Evolutionary conservation across 2,888 invertebrate species (phyloP), one percentile per base, ranked within the genome.

Genomic region (Cryptus armator): DNA sequence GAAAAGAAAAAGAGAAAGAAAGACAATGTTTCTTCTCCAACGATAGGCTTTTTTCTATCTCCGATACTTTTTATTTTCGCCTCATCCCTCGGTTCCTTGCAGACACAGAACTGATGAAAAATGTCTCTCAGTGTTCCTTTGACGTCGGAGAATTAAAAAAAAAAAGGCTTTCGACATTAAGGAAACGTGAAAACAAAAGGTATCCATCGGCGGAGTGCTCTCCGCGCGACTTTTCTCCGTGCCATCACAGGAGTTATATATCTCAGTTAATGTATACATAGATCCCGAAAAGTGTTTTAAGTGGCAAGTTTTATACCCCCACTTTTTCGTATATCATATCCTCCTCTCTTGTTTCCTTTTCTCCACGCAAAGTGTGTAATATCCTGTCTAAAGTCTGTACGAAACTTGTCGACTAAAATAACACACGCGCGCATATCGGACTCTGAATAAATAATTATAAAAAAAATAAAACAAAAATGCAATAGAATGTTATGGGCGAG

Each of bases 271-370:
- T 37, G 37, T 37, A 37, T 37, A 56, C n/a, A 56, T 24, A 56
- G 56, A 53, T 12, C 43, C 32, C 24, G 14, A 19, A 51, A 19
- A 85, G 86, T 88, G 88, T 89, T 92, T 92, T 92, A 91, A 92
- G 92, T 92, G 90, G 90, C 90, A 92, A 92, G 92, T 92, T 92
- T 91, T 87, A 89, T 76, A 56, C 46, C 14, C 16, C 46, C 82
- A 56, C 29, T n/a, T 6, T 62, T 14, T 7, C 29, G 14, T 32
- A 86, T 80, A 72, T 62, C 72, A 37, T 85, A 82, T 88, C 85
- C 86, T 85, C 85, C 75, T 75, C 80, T 70, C 84, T 66, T 84
- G 76, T 81, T 87, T 81, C 59, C 86, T 86, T 85, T 84, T 85
- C 72, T 6, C 5, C 29, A 24, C 32, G 14, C 14, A 32, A 29